Percentiles rank a stretch among this genome's conserved stretches.
These are phyloP conservation scores for Pelobates fuscus DNA, from an alignment of 2,113 vertebrate species.

Conservation along the genomic window DNA sequence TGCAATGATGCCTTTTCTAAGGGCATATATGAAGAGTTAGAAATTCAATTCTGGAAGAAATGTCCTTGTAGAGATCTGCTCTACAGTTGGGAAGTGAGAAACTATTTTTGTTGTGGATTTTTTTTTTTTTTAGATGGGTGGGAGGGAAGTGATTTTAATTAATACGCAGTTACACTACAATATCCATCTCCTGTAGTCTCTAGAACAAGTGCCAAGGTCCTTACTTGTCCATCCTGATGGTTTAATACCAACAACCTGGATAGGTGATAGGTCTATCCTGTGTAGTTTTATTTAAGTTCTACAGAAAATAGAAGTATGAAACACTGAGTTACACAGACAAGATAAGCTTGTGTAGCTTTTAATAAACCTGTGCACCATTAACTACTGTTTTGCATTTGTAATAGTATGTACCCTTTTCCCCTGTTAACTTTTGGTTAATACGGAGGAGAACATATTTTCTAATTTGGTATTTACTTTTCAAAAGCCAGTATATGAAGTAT, in stretches of 20 bases:
- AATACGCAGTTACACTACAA: constrained; percentile 14
- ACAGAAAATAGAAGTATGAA: constrained; percentile 7
- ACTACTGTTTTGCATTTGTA: constrained; percentile 69
- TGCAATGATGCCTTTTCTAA: constrained; percentile 61
- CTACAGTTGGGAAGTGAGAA: background rate
- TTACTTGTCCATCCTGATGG: constrained; percentile 8
- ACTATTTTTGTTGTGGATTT: background rate
- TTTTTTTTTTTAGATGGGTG: no score
- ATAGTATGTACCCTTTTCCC: constrained; percentile 63
- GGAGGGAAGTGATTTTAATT: no score
- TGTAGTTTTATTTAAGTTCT: constrained; percentile 11
- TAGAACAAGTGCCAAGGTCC: constrained; percentile 32
- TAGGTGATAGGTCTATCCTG: constrained; percentile 9
- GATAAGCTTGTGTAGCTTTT: constrained; percentile 52
- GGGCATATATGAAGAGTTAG: constrained; percentile 63
- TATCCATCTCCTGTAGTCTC: background rate
- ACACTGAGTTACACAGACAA: background rate
- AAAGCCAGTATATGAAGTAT: constrained; percentile 34
- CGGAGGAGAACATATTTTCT: constrained; percentile 50
- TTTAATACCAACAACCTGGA: constrained; percentile 12
- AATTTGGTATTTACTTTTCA: constrained; percentile 47
- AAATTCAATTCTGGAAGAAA: constrained; percentile 31
- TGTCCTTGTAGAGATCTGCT: constrained; percentile 11
- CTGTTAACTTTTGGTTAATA: constrained; percentile 39
- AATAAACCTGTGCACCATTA: constrained; percentile 72